Base-by-base conservation (phyloP, 1,140 invertebrate species). In the Calephelis virginiensis region DNA sequence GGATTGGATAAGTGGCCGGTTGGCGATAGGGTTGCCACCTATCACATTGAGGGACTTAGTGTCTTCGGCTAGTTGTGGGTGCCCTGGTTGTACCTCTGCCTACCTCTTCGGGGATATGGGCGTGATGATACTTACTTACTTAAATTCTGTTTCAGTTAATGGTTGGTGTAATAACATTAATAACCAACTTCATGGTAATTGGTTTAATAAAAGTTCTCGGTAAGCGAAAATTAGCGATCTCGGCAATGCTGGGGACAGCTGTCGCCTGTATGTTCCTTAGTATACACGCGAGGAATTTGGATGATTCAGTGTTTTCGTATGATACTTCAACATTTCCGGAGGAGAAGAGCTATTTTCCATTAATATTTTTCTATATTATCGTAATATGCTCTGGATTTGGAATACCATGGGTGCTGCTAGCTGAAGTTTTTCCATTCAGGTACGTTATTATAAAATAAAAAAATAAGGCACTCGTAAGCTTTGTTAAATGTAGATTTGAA, bases 391-490 rank as follows among this genome's bases (percentile, higher is more conserved):
- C 75, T 7, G 77, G 80, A 38, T 68, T 89, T 60, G 89, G 85
- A 0, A 87, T 91, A 69, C 89, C 89, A 6, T 91, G 89, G 89
- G 78, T 89, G 9, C 67, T 91, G 28, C 63, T 91, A 9, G 87
- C 86, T 6, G 89, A 91, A 72, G 83, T 91, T 2, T 91, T 91
- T 69, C 86, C 89, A 0, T 91, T 91, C 68, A 89, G 79, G 89
- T 89, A 38, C 1, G 53, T 59, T 28, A 28, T 17, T 1, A 7
- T 37, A 28, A 6, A 43, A 43, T 43, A 8, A 28, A 28, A 28
- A 28, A 28, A 28, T 4, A 1, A 4, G 2, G 2, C 28, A 28
- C 28, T 28, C 28, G 2, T 28, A 28, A 28, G 28, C 28, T 28
- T 28, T 28, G 28, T 28, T 28, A 28, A 3, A 28, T n/a, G 28